A percentile compares a stretch with the other conserved stretches of the same genome.
These are phyloP conservation scores for Heliconius hermathena DNA, from an alignment of 1,140 invertebrate species.

Conservation along the genomic window DNA sequence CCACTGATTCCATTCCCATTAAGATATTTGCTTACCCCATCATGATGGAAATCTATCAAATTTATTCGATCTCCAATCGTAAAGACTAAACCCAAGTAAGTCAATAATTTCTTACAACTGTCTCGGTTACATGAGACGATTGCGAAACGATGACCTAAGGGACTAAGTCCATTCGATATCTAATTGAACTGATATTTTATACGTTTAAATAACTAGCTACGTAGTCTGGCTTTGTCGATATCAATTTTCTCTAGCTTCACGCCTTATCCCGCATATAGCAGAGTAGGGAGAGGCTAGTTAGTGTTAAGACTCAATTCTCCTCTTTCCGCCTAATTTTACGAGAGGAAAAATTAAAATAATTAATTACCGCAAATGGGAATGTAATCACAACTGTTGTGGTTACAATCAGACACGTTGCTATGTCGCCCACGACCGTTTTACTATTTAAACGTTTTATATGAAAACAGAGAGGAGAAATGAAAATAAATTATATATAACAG, in stretches of 20 bases:
- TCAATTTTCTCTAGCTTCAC: neutral
- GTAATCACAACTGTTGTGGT: too few relatives aligned
- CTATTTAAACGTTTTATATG: too few relatives aligned
- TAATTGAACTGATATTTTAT: constrained; percentile 13
- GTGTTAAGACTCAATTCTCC: neutral
- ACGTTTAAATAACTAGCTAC: neutral
- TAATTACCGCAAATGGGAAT: too few relatives aligned
- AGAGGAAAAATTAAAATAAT: too few relatives aligned
- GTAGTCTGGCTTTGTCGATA: neutral
- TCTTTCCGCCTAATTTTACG: neutral
- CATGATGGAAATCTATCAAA: too few relatives aligned
- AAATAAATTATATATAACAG: too few relatives aligned
- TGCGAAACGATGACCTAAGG: neutral
- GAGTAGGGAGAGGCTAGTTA: neutral
- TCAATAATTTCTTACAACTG: constrained; percentile 1
- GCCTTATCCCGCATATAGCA: neutral
- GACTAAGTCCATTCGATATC: neutral
- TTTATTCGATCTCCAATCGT: neutral
- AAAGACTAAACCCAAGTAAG: neutral
- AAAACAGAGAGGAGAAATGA: too few relatives aligned
- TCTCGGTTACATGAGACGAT: neutral
- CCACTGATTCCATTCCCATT: too few relatives aligned
- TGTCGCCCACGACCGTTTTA: too few relatives aligned
- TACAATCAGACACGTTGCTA: too few relatives aligned
- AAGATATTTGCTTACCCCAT: too few relatives aligned